Evolutionary conservation across 2,113 vertebrate species (phyloP).

Genomic region (Excalfactoria chinensis): DNA sequence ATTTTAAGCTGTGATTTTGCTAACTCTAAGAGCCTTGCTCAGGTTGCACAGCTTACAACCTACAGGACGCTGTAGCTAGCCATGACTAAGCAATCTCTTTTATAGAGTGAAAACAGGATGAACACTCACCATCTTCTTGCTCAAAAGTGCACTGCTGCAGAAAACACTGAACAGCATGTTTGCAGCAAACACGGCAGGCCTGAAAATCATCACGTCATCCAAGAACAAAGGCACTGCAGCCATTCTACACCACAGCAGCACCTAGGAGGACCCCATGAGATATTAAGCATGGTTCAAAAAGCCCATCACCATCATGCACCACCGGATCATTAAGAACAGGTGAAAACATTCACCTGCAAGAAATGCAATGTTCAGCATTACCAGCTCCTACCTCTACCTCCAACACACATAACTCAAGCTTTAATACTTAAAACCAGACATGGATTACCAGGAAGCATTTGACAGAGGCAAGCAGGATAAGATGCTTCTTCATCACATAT

Average conservation of each 20-base stretch:
- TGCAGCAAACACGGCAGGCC: background rate
- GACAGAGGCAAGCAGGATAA: background rate
- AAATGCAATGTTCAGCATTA: background rate
- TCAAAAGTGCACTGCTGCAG: background rate
- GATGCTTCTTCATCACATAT: background rate
- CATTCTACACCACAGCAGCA: accelerated
- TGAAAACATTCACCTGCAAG: background rate
- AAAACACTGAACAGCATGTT: accelerated
- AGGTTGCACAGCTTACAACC: background rate
- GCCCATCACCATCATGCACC: accelerated
- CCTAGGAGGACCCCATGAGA: background rate
- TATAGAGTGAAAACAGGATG: background rate
- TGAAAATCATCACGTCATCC: background rate
- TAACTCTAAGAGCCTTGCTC: background rate
- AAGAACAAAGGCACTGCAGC: accelerated
- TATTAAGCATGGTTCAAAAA: accelerated
- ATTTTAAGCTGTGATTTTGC: background rate
- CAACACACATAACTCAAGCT: background rate
- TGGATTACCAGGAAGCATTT: background rate
- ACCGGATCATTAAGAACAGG: background rate
- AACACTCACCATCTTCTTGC: accelerated
- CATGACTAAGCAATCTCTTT: background rate
- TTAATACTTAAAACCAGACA: background rate
- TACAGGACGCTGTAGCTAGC: background rate
- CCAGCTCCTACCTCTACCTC: background rate